A percentile compares a stretch with the other conserved stretches of the same genome.
Evolutionary conservation across 2,113 vertebrate genomes (phyloP).

Genomic region (Podarcis raffonei): DNA sequence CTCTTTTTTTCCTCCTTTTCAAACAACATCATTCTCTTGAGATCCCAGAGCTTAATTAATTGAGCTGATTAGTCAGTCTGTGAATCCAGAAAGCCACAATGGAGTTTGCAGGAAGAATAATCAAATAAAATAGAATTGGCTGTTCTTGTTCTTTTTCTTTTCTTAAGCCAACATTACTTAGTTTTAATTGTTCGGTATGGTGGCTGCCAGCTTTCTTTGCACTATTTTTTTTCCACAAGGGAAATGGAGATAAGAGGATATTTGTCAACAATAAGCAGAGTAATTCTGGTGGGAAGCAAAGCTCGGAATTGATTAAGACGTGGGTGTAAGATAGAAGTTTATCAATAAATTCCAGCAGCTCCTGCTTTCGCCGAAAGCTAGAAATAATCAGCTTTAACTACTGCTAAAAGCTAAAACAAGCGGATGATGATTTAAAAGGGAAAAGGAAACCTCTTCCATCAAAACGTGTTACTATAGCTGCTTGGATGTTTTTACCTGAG

Average conservation of each 20-base stretch:
- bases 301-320: constrained; percentile 63
- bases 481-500: constrained; percentile 14
- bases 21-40: constrained; percentile 46
- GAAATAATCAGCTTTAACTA: constrained; percentile 56
- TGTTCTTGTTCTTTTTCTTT: constrained; percentile 35
- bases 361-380: constrained; percentile 38
- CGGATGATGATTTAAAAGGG: neutral
- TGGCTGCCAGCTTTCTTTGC: constrained; percentile 52
- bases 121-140: constrained; percentile 56
- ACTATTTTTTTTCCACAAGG: constrained; percentile 41
- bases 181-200: constrained; percentile 52
- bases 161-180: constrained; percentile 45
- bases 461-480: neutral
- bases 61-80: constrained; percentile 28
- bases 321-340: constrained; percentile 55
- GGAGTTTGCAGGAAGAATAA: constrained; percentile 40
- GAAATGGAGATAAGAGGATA: constrained; percentile 59
- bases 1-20: constrained; percentile 18
- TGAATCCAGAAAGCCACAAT: constrained; percentile 57
- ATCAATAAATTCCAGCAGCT: constrained; percentile 59
- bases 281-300: constrained; percentile 61
- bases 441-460: neutral
- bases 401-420: constrained; percentile 35
- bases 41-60: constrained; percentile 66
- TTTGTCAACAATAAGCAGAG: constrained; percentile 59